These are phyloP conservation scores for Lumbricus terrestris DNA, from an alignment of 2,888 invertebrate genomes.

Conservation along the genomic window DNA sequence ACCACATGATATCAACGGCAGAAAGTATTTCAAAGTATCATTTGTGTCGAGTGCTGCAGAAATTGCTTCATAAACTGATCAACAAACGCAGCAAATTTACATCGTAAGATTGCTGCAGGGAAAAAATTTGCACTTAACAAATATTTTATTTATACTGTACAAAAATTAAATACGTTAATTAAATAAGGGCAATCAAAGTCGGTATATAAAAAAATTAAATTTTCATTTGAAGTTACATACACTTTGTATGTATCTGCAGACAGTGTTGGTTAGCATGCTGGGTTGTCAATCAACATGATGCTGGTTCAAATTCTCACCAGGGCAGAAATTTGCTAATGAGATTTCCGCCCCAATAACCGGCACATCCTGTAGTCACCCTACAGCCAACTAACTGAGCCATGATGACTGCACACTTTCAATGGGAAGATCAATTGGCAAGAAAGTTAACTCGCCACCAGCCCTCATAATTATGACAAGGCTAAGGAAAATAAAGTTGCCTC, in stretches of 20 bases:
- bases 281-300: neutral
- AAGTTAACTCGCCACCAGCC: neutral
- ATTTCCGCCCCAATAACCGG: neutral
- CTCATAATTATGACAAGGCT: neutral
- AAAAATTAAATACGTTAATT: neutral
- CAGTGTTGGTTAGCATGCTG: neutral
- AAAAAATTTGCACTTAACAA: no score
- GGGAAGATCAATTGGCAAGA: neutral
- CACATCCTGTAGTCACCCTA: neutral
- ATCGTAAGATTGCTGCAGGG: neutral
- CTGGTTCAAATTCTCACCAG: no score
- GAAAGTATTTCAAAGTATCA: neutral
- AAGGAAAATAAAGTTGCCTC: neutral
- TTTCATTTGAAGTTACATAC: neutral
- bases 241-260: no score
- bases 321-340: neutral
- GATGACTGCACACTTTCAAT: neutral
- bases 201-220: neutral
- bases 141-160: neutral
- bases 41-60: neutral
- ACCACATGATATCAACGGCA: neutral
- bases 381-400: no score
- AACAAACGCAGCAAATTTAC: neutral
- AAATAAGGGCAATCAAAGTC: no score
- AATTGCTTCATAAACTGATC: neutral